These are phyloP conservation scores for Serripes groenlandicus DNA, from an alignment of 2,888 invertebrate species.

Conservation along the genomic window DNA sequence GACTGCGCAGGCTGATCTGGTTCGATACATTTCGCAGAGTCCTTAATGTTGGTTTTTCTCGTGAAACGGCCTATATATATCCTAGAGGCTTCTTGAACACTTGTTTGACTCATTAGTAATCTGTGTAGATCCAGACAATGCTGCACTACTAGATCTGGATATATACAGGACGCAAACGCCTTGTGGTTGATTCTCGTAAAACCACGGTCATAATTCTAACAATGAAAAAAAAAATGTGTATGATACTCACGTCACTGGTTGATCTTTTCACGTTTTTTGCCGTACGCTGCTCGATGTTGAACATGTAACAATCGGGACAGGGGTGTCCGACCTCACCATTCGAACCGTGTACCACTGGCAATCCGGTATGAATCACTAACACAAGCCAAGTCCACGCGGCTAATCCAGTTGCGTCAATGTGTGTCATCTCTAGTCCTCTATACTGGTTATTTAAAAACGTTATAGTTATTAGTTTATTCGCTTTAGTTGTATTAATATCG, in stretches of 20 bases:
- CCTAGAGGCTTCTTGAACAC: too few species aligned
- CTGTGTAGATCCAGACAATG: too few species aligned
- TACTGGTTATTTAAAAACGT: background rate
- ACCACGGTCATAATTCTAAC: too few species aligned
- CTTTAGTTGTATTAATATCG: background rate
- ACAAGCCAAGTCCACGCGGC: background rate
- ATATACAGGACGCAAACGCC: too few species aligned
- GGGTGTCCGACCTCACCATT: constrained; percentile 16
- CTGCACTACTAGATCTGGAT: too few species aligned
- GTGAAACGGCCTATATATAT: too few species aligned
- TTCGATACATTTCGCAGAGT: too few species aligned
- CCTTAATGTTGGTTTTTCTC: too few species aligned
- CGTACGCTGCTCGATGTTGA: constrained; percentile 19
- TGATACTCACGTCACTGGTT: constrained; percentile 11
- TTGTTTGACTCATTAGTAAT: too few species aligned
- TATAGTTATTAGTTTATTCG: background rate
- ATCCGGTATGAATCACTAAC: background rate
- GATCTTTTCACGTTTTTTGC: constrained; percentile 1
- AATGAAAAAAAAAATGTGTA: background rate
- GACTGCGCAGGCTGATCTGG: too few species aligned
- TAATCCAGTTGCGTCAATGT: background rate
- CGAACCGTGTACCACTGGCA: background rate
- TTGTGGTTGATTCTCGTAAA: too few species aligned
- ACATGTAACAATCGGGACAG: constrained; percentile 26
- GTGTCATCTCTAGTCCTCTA: background rate